phyloP scores from a whole-genome alignment of 2,113 vertebrate genomes.

The Epinephelus cyanopodus region DNA sequence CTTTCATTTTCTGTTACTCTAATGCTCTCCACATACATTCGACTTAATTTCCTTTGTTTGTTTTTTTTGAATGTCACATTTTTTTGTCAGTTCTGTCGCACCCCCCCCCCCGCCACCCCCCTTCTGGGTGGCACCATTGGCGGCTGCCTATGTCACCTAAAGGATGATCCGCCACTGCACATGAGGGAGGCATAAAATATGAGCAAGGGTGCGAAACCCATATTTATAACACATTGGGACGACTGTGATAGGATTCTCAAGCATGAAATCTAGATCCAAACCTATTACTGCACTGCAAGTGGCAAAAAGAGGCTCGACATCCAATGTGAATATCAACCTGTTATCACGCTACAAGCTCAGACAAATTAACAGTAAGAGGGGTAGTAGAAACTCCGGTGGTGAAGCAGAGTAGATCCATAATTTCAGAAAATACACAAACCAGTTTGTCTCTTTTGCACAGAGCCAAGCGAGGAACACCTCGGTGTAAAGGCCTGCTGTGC shows the following conservation, averaged over 20 bases:
- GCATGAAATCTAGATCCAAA: slow-evolving; percentile 81
- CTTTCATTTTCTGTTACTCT: too few relatives aligned
- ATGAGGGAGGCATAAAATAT: slow-evolving; percentile 53
- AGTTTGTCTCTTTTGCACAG: slow-evolving; percentile 68
- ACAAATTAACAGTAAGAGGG: slow-evolving; percentile 72
- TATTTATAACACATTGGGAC: slow-evolving; percentile 76
- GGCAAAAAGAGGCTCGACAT: slow-evolving; percentile 51
- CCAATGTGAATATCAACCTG: slow-evolving; percentile 69
- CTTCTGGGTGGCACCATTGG: too few relatives aligned
- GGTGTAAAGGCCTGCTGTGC: slow-evolving; percentile 71
- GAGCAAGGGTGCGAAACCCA: slow-evolving; percentile 70
- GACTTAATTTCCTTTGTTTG: too few relatives aligned
- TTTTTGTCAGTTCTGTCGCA: too few relatives aligned
- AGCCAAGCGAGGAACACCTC: slow-evolving; percentile 60
- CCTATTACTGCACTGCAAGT: slow-evolving; percentile 64
- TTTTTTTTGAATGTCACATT: too few relatives aligned
- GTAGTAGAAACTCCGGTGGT: slow-evolving; percentile 62
- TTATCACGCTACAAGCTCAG: slow-evolving; percentile 74
- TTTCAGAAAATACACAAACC: slow-evolving; percentile 75
- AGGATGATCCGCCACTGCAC: background rate
- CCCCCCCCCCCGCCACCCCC: too few relatives aligned
- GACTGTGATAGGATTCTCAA: slow-evolving; percentile 70
- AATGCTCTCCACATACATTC: too few relatives aligned
- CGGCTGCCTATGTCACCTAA: too few relatives aligned
- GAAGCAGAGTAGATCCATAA: slow-evolving; percentile 78